phyloP scores from a whole-genome alignment of 2,797 vertebrate species.

The Muraenolepis orangiensis region DNA sequence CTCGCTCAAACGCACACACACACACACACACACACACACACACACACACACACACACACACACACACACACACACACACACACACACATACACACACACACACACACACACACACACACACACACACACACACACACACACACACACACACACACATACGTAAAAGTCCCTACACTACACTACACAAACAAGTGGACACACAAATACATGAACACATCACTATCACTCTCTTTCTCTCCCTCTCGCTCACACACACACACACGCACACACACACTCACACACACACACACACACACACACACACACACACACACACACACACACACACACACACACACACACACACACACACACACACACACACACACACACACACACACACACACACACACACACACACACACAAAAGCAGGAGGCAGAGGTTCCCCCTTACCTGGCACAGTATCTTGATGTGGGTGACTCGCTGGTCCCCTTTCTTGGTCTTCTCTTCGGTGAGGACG shows the following conservation, averaged over 20 bases:
- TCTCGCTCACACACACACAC: no score
- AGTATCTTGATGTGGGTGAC: conserved; percentile 95
- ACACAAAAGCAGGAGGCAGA: background rate
- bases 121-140: background rate
- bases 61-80: background rate
- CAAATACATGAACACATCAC: background rate
- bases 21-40: background rate
- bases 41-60: background rate
- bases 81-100: no score
- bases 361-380: background rate
- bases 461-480: conserved; percentile 65
- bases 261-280: background rate
- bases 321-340: background rate
- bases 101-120: no score
- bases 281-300: background rate
- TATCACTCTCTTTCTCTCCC: background rate
- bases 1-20: no score
- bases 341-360: background rate
- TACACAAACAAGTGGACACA: background rate
- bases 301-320: background rate
- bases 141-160: conserved; percentile 4
- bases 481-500: conserved; percentile 78
- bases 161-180: background rate
- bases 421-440: conserved; percentile 82
- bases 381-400: background rate